phyloP scores from a whole-genome alignment of 2,113 vertebrate genomes.

The Coregonus clupeaformis region DNA sequence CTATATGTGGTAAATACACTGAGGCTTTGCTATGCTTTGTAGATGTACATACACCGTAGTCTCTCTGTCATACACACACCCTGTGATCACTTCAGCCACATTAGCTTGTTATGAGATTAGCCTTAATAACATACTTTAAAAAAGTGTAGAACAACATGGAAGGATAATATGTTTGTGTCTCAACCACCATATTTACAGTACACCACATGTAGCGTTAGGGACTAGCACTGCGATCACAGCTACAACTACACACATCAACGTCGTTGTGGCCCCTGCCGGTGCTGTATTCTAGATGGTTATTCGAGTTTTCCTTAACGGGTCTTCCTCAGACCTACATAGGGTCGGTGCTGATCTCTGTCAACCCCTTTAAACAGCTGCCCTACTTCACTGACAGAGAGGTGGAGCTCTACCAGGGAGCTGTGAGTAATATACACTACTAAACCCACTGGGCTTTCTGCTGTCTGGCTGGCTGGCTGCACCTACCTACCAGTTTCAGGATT shows the following conservation, averaged over 20 bases:
- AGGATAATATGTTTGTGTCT: neutral
- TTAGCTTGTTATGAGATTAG: neutral
- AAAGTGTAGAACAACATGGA: too few relatives aligned
- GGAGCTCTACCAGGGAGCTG: slow-evolving; percentile 83
- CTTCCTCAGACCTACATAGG: slow-evolving; percentile 80
- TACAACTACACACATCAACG: too few relatives aligned
- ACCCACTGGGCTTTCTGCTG: neutral
- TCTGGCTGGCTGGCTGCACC: neutral
- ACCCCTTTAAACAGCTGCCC: slow-evolving; percentile 82
- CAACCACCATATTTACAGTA: neutral
- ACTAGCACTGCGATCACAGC: too few relatives aligned
- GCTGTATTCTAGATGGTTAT: neutral
- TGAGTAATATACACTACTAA: slow-evolving; percentile 53
- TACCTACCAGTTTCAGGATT: too few relatives aligned
- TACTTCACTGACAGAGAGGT: slow-evolving; percentile 82
- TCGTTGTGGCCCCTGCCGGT: too few relatives aligned
- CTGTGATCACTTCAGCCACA: neutral
- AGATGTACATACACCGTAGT: neutral
- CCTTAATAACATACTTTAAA: neutral
- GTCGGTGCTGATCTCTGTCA: slow-evolving; percentile 81
- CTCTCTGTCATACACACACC: too few relatives aligned
- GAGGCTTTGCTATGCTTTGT: too few relatives aligned
- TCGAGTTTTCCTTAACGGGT: slow-evolving; percentile 47
- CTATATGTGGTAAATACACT: too few relatives aligned
- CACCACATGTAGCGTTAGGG: neutral